Base-by-base conservation (phyloP, 2,797 vertebrate genomes). In the Borostomias antarcticus region DNA sequence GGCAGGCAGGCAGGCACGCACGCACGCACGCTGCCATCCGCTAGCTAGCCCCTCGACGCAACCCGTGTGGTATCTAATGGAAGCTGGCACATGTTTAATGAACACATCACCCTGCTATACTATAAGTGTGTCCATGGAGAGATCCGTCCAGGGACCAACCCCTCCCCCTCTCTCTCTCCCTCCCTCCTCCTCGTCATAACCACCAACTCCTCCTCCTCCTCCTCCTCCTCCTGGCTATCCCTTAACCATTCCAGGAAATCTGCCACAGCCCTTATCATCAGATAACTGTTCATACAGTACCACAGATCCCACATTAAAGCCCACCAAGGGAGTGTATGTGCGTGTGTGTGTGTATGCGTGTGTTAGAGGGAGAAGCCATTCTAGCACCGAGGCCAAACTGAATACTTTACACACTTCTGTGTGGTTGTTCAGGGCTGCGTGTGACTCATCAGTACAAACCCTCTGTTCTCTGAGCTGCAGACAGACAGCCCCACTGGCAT, bases 71-170 rank as follows among this genome's bases (percentile, higher is more conserved):
- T 32, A 21, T 47, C 64, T 78, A 68, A 78, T 64, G 68, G 60
- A 23, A 66, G 68, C 61, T 47, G 64, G 45, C 62, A 73, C 74
- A 70, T 75, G 19, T 53, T 73, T 58, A 35, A 77, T 71, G 62
- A 78, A 73, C 72, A 70, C n/a, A n/a, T n/a, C n/a, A n/a, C n/a
- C n/a, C n/a, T n/a, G n/a, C n/a, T n/a, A n/a, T n/a, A n/a, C n/a
- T n/a, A n/a, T n/a, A 74, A 75, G 77, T 62, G 79, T 72, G 69
- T 70, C 28, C 64, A n/a, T 64, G 30, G 59, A 9, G 66, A 61
- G 25, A 3, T 63, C 73, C 52, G 60, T 52, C 73, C 62, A 70
- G 57, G 35, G 23, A 35, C 60, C 3, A n/a, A 19, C 15, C 29
- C 25, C 15, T 37, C 19, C 56, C 19, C 50, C 15, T 54, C 48